Conservation (phyloP, 2,113 vertebrate species). For the Chaetops frenatus region DNA sequence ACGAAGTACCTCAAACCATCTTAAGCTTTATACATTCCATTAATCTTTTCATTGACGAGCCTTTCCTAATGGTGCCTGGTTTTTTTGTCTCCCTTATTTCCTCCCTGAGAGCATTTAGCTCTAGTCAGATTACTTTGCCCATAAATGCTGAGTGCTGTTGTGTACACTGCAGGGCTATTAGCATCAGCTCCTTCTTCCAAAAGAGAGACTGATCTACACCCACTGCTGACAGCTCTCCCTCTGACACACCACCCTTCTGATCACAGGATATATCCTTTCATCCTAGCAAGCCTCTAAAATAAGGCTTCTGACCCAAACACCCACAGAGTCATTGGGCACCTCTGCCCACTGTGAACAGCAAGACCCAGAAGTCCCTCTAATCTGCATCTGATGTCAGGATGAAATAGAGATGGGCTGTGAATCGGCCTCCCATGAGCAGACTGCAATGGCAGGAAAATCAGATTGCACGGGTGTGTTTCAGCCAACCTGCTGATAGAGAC, state of each 20-base stretch:
- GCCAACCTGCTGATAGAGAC: background rate
- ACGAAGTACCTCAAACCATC: background rate
- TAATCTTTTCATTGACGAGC: background rate
- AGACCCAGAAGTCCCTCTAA: background rate
- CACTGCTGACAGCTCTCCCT: background rate
- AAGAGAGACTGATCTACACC: background rate
- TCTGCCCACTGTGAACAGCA: background rate
- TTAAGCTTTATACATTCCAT: background rate
- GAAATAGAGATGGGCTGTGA: background rate
- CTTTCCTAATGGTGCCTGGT: background rate
- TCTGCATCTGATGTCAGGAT: background rate
- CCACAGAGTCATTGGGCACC: fast-evolving
- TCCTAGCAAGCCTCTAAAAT: background rate
- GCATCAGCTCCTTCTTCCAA: background rate
- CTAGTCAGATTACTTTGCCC: background rate
- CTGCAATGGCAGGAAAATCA: background rate
- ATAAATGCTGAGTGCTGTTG: background rate
- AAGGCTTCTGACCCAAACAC: background rate
- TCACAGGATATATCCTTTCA: background rate
- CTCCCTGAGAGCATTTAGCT: background rate
- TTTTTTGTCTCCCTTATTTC: background rate
- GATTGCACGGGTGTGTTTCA: background rate
- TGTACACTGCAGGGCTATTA: background rate
- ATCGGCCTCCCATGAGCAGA: background rate
- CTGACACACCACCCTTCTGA: background rate